Percentiles rank a stretch among this genome's conserved stretches.
Evolutionary conservation across 64 coral and sea anemone species (phyloP).

Genomic region (Montipora sp.): DNA sequence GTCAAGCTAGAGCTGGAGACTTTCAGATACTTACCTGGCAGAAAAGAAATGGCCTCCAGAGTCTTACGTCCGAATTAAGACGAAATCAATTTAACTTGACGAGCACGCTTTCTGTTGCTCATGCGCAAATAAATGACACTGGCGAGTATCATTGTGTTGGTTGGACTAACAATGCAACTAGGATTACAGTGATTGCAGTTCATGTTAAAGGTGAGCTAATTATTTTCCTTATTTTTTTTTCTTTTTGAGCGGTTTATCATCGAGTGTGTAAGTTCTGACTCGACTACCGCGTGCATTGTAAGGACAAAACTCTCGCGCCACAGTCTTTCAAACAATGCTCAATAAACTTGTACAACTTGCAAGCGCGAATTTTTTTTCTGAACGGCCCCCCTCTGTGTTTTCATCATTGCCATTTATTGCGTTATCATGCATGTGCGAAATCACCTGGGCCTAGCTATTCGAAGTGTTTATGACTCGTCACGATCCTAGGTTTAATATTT

Average conservation of each 20-base stretch:
- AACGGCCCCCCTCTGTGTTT: too few species aligned
- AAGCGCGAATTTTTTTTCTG: too few species aligned
- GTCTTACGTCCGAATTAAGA: not conserved
- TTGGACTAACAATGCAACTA: conserved; percentile 54
- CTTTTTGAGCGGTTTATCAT: not conserved
- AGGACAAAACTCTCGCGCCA: too few species aligned
- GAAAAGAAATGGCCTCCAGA: not conserved
- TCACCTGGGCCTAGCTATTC: too few species aligned
- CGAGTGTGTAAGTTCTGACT: not conserved
- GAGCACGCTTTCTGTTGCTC: conserved; percentile 26
- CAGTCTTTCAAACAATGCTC: too few species aligned
- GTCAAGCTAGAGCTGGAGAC: conserved; percentile 37
- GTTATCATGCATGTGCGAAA: too few species aligned
- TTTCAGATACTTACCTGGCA: conserved; percentile 35
- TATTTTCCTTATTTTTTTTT: not conserved
- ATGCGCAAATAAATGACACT: conserved; percentile 7
- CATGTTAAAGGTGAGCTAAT: not conserved
- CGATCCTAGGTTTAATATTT: too few species aligned
- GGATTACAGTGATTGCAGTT: conserved; percentile 18
- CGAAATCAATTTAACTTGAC: conserved; percentile 17
- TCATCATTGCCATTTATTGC: too few species aligned
- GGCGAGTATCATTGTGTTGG: conserved; percentile 60
- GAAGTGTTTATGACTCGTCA: too few species aligned
- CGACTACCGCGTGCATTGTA: too few species aligned
- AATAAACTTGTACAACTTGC: too few species aligned